Evolutionary conservation across 2,113 vertebrate genomes (phyloP).

Genomic region (Megaceryle maxima): DNA sequence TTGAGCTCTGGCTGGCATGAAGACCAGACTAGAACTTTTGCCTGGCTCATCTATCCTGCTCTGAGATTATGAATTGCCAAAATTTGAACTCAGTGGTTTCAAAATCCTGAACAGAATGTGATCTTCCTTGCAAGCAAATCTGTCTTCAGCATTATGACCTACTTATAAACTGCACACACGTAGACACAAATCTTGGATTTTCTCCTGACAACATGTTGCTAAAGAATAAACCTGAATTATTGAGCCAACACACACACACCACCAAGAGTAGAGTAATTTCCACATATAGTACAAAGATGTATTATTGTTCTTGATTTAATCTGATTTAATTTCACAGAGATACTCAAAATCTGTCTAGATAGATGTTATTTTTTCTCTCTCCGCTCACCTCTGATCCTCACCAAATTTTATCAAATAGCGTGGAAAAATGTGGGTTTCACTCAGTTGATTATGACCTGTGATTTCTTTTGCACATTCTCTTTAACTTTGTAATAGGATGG

Average conservation of each 20-base stretch:
- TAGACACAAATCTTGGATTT: neutral
- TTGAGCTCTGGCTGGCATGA: neutral
- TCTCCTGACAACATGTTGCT: neutral
- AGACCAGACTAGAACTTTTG: neutral
- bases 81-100: neutral
- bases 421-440: neutral
- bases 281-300: neutral
- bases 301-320: neutral
- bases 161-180: neutral
- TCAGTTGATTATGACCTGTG: neutral
- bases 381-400: neutral
- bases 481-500: neutral
- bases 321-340: neutral
- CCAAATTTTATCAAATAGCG: neutral
- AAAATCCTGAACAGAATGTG: neutral
- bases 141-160: neutral
- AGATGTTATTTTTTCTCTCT: neutral
- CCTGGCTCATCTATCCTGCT: too few relatives aligned
- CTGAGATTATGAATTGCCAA: neutral
- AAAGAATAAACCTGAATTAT: neutral
- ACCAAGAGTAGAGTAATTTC: neutral
- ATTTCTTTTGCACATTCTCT: neutral
- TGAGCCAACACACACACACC: neutral
- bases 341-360: neutral
- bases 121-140: neutral